Evolutionary conservation across 1,140 invertebrate genomes (phyloP).

Genomic region (Neodiprion virginianus): DNA sequence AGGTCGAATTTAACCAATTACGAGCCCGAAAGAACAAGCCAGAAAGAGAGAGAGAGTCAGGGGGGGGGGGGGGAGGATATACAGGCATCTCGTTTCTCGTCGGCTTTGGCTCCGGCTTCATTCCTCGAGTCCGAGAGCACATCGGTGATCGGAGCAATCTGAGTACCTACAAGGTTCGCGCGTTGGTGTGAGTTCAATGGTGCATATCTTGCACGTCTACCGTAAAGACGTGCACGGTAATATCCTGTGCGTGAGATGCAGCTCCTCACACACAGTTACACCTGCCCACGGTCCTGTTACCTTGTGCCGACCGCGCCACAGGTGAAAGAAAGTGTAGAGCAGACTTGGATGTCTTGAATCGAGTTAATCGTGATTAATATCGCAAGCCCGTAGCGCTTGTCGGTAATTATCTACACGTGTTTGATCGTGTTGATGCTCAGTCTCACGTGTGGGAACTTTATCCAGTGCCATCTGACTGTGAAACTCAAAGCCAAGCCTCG

Average conservation of each 20-base stretch:
- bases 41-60: conserved; percentile 13
- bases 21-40: background rate
- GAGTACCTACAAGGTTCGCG: conserved; percentile 15
- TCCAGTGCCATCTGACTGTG: background rate
- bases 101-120: background rate
- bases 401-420: conserved; percentile 47
- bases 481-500: too few species aligned
- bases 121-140: conserved; percentile 24
- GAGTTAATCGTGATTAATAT: conserved; percentile 46
- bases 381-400: conserved; percentile 35
- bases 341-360: conserved; percentile 35
- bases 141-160: conserved; percentile 4
- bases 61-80: conserved; percentile 20
- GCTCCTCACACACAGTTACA: background rate
- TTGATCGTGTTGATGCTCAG: conserved; percentile 34
- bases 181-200: background rate
- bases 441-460: conserved; percentile 42
- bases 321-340: conserved; percentile 18
- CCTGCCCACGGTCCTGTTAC: too few species aligned
- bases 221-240: conserved; percentile 11
- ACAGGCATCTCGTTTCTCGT: conserved; percentile 22
- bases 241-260: conserved; percentile 16
- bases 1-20: conserved; percentile 8
- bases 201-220: background rate
- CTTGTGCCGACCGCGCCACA: background rate